phyloP scores from a whole-genome alignment of 2,113 vertebrate species.

The Sus scrofa region T2T-Sscrofa CM000814.6:47725501-47726000 shows the following conservation, averaged over 20 bases:
- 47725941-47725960: background rate
- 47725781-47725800: background rate
- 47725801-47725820: background rate
- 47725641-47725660: too few species aligned
- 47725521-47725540: too few species aligned
- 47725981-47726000: background rate
- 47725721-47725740: too few species aligned
- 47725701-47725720: too few species aligned
- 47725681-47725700: too few species aligned
- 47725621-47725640: too few species aligned
- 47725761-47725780: background rate
- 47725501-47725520: background rate
- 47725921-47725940: background rate
- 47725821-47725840: background rate
- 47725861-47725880: background rate
- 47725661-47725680: too few species aligned
- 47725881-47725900: background rate
- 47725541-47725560: too few species aligned
- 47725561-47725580: too few species aligned
- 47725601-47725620: too few species aligned
- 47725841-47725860: background rate
- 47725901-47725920: background rate
- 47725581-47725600: too few species aligned
- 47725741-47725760: too few species aligned
- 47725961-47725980: background rate